A percentile compares a stretch with the other conserved stretches of the same genome.
phyloP scores from a whole-genome alignment of 1,140 invertebrate species.

The Magallana ariakensis region DNA sequence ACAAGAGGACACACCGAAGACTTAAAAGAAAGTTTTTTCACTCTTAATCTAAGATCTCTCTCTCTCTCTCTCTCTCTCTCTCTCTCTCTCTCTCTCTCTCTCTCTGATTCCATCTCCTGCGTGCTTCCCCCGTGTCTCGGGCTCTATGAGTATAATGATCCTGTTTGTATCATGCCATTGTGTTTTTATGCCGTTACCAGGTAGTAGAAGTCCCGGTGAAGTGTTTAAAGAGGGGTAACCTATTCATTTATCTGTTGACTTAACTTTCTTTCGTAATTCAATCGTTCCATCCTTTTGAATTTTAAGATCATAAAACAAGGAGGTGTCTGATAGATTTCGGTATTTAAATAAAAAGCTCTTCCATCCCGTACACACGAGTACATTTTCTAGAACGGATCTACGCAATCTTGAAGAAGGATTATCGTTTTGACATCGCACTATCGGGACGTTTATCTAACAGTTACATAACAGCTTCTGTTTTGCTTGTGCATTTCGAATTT shows the following conservation, averaged over 20 bases:
- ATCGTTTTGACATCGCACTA: too few relatives aligned
- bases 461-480: too few relatives aligned
- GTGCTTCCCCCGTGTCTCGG: too few relatives aligned
- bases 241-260: background rate
- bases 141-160: too few relatives aligned
- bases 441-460: too few relatives aligned
- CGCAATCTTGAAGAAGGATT: too few relatives aligned
- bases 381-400: too few relatives aligned
- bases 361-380: background rate
- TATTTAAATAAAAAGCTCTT: conserved; percentile 10
- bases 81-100: background rate
- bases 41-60: background rate
- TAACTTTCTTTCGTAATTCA: background rate
- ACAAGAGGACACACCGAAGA: too few relatives aligned
- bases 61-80: background rate
- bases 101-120: background rate
- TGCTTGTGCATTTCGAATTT: too few relatives aligned
- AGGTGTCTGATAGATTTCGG: background rate
- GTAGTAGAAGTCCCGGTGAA: too few relatives aligned
- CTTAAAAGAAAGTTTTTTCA: background rate
- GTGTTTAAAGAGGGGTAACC: background rate
- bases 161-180: too few relatives aligned
- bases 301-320: conserved; percentile 28
- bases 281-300: conserved; percentile 14
- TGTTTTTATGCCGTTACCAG: too few relatives aligned